Evolutionary conservation across 2,797 vertebrate genomes (phyloP), one percentile per base, ranked within the genome.

Genomic region (Muscicapa striata): DNA sequence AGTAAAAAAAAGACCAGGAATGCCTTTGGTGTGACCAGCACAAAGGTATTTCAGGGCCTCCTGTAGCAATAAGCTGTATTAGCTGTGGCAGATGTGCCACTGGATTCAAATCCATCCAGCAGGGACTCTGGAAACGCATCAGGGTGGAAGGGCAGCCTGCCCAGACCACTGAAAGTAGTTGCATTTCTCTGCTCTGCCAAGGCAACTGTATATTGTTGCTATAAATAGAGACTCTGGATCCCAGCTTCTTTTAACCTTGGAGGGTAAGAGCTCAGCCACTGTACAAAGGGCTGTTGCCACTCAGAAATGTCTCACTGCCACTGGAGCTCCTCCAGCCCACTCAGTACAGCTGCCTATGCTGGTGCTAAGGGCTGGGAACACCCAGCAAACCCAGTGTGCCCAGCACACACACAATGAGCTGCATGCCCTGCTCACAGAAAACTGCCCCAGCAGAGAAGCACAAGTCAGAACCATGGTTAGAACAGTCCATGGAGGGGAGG

Each of bases 141-240:
- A 77, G 68, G 78, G 59, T 51, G 3, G 4, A 52, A 55, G 55
- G 94, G 91, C 90, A 94, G 75, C 81, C 51, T 77, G 84, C 86
- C 95, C 91, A 54, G 91, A 64, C 80, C 40, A 1, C 94, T 82
- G 88, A 13, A 27, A 95, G 87, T 29, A 40, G 83, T 15, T 87
- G 87, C 89, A 61, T 79, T 95, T 95, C 93, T 96, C 87, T 48
- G 67, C 78, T 87, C 75, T 94, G 93, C 85, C 91, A 91, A 95
- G 74, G 61, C 84, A 85, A 90, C 91, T 93, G 95, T 76, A 96
- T 87, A 64, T 93, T 78, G 84, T 66, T 84, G 75, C 94, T 97
- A 96, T 94, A 95, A 96, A 94, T 95, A 96, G 91, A 29, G 0
- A 1, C 62, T 74, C 83, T 38, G 36, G 43, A 87, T 92, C 73